These are phyloP conservation scores for Aphidoletes aphidimyza DNA, from an alignment of 2,888 invertebrate genomes.

Conservation along the genomic window DNA sequence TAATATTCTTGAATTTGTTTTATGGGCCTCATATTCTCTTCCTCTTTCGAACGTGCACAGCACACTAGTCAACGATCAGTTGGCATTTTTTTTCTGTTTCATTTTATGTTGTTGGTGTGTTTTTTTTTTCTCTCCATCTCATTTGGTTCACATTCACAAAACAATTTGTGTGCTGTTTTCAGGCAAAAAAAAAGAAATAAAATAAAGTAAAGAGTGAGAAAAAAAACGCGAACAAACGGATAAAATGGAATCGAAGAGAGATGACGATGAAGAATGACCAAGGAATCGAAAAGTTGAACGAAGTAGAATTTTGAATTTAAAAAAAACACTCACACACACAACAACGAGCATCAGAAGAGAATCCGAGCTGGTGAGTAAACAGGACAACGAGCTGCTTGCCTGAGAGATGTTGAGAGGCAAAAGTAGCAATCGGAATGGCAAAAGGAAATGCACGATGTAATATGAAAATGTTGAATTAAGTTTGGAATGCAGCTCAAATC, in stretches of 20 bases:
- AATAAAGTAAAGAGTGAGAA: slow-evolving; percentile 2
- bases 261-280: slow-evolving; percentile 49
- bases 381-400: not conserved
- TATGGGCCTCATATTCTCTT: not conserved
- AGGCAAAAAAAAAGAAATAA: not conserved
- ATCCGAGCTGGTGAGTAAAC: not conserved
- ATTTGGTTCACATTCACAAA: slow-evolving; percentile 39
- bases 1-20: slow-evolving; percentile 9
- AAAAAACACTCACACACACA: not conserved
- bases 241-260: slow-evolving; percentile 38
- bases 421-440: slow-evolving; percentile 39
- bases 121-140: not conserved
- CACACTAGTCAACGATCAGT: not conserved
- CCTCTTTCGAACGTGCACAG: too few relatives aligned
- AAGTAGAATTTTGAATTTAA: not conserved
- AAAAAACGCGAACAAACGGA: slow-evolving; percentile 45
- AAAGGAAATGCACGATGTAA: slow-evolving; percentile 38
- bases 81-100: not conserved
- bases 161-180: slow-evolving; percentile 44
- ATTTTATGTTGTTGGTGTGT: not conserved
- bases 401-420: not conserved
- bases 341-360: not conserved
- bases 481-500: slow-evolving; percentile 52
- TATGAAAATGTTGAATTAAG: slow-evolving; percentile 50
- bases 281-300: not conserved